Base-by-base conservation (phyloP, 2,888 invertebrate genomes). In the Bombylius discolor region DNA sequence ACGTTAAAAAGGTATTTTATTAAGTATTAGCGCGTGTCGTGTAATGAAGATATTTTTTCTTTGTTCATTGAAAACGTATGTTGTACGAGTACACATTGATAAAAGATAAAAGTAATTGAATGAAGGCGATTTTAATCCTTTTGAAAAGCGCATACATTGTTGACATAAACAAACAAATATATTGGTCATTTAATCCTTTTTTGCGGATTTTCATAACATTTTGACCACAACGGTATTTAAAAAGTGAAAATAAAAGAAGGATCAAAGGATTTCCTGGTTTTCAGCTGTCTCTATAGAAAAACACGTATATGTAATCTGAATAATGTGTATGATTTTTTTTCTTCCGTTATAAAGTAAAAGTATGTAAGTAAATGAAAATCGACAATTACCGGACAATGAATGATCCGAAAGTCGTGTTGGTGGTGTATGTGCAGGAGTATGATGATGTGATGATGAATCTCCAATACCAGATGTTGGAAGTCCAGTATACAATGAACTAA, bases 401-500 rank as follows among this genome's bases (percentile, higher is more conserved):
- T 81, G 70, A 76, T 74, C 66, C 74, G 79, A 65, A 76, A 77
- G 66, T 70, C 79, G 65, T 71, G 78, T 64, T 13, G 86, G 85
- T 57, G 86, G 86, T 62, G 86, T 86, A 61, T 85, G 82, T 47
- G 85, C 83, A 63, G 85, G 85, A 57, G 81, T 81, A 63, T 80
- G 80, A 59, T 80, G 80, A 64, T 80, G 79, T 50, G 73, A 78
- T 66, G 78, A 66, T 63, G 78, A 68, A 61, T 79, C 78, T 39
- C 62, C 62, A 64, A 74, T 71, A 58, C 73, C 74, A 61, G 74
- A 70, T 61, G 74, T 72, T 56, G 73, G 70, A 59, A 81, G 76
- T 5, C 77, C 82, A 33, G 87, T 85, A 73, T 94, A 93, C 65
- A 93, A 78, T 33, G 90, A 87, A 57, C 86, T 83, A 72, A 92